Evolutionary conservation across 2,888 invertebrate species (phyloP).

Genomic region (Oxycera nigricornis): DNA sequence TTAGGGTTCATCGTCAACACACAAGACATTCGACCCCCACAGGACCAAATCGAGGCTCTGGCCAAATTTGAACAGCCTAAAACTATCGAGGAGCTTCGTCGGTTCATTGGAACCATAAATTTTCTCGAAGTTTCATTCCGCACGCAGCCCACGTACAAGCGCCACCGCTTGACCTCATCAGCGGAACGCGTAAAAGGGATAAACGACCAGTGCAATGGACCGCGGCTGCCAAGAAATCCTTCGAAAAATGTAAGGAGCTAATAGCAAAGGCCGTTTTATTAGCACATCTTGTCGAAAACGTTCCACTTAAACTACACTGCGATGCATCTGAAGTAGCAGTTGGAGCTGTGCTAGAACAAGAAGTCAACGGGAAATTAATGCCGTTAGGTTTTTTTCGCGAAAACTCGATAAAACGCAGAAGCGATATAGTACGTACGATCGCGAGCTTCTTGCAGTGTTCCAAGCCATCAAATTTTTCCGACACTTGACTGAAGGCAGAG

Average conservation of each 20-base stretch:
- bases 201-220: conserved; percentile 47
- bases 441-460: conserved; percentile 32
- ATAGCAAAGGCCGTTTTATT: conserved; percentile 27
- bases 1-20: conserved; percentile 46
- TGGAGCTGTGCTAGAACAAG: too few relatives aligned
- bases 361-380: conserved; percentile 5
- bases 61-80: conserved; percentile 21
- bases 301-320: conserved; percentile 30
- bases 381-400: conserved; percentile 19
- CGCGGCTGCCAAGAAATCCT: conserved; percentile 43
- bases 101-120: conserved; percentile 38
- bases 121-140: conserved; percentile 39
- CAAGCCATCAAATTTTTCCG: conserved; percentile 39
- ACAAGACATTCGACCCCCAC: too few relatives aligned
- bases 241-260: conserved; percentile 41
- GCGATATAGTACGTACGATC: conserved; percentile 1
- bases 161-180: conserved; percentile 33
- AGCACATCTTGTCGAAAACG: conserved; percentile 20
- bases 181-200: conserved; percentile 46
- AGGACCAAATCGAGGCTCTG: too few relatives aligned
- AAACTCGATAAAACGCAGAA: conserved; percentile 6
- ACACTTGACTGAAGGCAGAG: conserved; percentile 33
- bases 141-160: conserved; percentile 47
- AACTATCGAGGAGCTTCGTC: conserved; percentile 33
- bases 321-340: conserved; percentile 37